phyloP scores from a whole-genome alignment of 2,113 vertebrate species.

The Corynorhinus townsendii region DNA sequence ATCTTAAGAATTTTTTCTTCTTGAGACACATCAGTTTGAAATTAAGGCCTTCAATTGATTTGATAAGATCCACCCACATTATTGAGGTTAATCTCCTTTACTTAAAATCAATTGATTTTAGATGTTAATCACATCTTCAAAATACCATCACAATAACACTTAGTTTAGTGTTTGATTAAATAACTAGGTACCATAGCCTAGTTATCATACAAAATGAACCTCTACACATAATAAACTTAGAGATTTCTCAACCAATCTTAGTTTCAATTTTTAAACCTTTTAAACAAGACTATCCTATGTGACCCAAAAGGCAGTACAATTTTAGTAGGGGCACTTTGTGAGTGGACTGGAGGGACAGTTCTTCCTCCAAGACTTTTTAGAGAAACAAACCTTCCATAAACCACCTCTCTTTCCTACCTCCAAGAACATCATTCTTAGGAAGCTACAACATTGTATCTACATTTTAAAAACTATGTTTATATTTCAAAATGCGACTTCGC shows the following conservation, averaged over 20 bases:
- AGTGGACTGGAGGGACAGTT: not conserved
- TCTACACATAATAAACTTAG: not conserved
- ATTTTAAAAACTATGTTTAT: slow-evolving; percentile 12
- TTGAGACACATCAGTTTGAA: not conserved
- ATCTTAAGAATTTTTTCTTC: not conserved
- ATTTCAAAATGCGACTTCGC: slow-evolving; percentile 22
- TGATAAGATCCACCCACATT: not conserved
- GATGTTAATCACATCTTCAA: not conserved
- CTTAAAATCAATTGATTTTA: not conserved
- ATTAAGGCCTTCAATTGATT: not conserved
- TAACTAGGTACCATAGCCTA: not conserved
- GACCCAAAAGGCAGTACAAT: not conserved
- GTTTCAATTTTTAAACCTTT: not conserved
- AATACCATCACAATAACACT: not conserved
- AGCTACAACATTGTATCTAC: not conserved
- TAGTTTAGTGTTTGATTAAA: not conserved
- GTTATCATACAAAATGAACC: not conserved
- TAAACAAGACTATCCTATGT: not conserved
- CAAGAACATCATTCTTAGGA: not conserved
- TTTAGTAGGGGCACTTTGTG: not conserved
- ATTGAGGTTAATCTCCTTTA: not conserved
- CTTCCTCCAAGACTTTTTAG: not conserved
- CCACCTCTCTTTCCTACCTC: not conserved
- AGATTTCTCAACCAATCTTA: slow-evolving; percentile 25
- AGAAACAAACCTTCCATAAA: not conserved